Base-by-base conservation (phyloP, 2,888 invertebrate genomes). In the Drosophila robusta region DNA sequence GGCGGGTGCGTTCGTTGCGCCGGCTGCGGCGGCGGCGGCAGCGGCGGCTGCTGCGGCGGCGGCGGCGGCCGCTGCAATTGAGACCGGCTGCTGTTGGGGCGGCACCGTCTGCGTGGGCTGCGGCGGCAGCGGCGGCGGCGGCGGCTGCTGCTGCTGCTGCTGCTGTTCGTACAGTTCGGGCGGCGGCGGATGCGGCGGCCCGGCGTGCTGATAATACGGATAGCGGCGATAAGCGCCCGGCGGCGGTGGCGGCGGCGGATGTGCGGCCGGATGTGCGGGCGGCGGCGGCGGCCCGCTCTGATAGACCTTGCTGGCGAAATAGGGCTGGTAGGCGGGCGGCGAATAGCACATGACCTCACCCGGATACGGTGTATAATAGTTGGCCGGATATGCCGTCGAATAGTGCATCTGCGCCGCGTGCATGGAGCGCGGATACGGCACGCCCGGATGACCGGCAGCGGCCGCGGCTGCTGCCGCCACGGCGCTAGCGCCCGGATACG, bases 321-420 rank as follows among this genome's bases (percentile, higher is more conserved):
- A 93, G 45, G 93, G 91, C 88, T 93, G 94, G 88, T 94, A 94
- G 81, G 93, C 93, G 81, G 93, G 93, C 75, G 93, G 91, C 72
- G 93, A 91, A 73, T 93, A 93, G 90, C 93, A 93, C 90, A 93
- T 91, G 68, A 93, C 93, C 79, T 92, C 92, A 77, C 91, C 90
- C 75, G 91, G 91, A 87, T 92, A 92, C 70, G 92, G 91, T 68
- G 92, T 70, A 66, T 92, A 92, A 73, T 92, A 92, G 80, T 90
- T 91, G 78, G 91, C 91, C 81, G 90, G 93, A 91, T 90, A 93
- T 75, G 92, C 91, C 68, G 92, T 90, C 58, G 92, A 90, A 63
- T 92, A 92, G 85, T 92, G 92, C 92, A 92, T 92, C 77, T 92
- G 92, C 5, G 89, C 91, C 42, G 84, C 92, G 89, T 89, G 92